phyloP scores from a whole-genome alignment of 2,113 vertebrate species.

The Phyllopteryx taeniolatus region DNA sequence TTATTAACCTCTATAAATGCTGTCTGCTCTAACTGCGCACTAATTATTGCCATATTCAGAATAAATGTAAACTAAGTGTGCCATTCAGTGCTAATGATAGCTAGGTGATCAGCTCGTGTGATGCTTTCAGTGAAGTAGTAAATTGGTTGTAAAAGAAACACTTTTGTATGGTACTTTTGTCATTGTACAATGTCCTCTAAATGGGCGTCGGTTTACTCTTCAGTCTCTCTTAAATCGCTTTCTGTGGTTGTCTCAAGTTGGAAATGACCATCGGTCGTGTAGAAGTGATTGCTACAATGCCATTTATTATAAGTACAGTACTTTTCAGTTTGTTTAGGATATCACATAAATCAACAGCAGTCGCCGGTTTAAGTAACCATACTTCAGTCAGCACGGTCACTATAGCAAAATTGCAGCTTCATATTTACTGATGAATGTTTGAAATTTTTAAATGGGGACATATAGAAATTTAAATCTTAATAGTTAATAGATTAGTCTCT shows the following conservation, averaged over 20 bases:
- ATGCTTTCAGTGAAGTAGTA: background rate
- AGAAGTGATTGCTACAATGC: background rate
- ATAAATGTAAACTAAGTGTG: background rate
- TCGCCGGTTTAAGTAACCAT: background rate
- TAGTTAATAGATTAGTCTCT: too few species aligned
- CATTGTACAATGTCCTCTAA: background rate
- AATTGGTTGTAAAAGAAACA: background rate
- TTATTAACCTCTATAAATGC: background rate
- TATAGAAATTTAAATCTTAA: too few species aligned
- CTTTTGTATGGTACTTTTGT: background rate
- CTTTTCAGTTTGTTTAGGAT: too few species aligned
- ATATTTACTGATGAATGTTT: too few species aligned
- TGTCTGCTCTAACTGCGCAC: accelerated
- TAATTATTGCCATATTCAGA: background rate
- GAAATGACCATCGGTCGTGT: background rate
- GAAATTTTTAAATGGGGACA: too few species aligned
- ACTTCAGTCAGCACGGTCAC: too few species aligned
- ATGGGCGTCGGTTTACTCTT: too few species aligned
- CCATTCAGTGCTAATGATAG: conserved; percentile 9
- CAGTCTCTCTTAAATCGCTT: background rate
- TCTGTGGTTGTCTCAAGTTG: background rate
- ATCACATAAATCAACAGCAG: too few species aligned
- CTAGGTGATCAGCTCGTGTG: conserved; percentile 14
- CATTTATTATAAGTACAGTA: too few species aligned
- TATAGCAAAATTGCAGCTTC: too few species aligned